Conservation (phyloP, 2,888 invertebrate species). For the Idaea straminata region DNA sequence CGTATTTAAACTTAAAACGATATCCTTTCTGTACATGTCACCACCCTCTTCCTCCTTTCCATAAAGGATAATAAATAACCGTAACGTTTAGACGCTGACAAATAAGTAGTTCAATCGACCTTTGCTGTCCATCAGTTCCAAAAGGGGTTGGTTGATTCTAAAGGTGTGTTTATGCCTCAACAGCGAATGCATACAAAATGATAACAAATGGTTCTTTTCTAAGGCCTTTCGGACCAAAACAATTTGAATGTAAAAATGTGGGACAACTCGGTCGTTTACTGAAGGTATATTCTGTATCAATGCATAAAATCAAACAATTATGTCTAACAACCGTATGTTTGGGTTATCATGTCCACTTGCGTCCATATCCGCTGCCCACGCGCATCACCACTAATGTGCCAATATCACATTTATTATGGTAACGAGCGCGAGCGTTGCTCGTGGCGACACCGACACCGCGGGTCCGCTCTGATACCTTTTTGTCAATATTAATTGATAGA, state of each 20-base stretch:
- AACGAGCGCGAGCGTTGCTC: background rate
- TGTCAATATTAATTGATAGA: background rate
- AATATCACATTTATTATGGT: constrained; percentile 11
- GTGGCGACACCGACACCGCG: constrained; percentile 5
- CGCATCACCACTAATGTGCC: constrained; percentile 12
- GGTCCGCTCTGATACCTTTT: background rate
- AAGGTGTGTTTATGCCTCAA: background rate
- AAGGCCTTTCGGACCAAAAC: no score
- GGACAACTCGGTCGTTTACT: no score
- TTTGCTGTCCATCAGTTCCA: background rate
- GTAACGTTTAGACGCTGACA: background rate
- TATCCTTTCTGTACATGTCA: background rate
- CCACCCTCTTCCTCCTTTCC: background rate
- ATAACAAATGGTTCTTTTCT: no score
- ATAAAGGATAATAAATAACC: background rate
- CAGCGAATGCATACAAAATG: background rate
- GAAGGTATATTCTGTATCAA: background rate
- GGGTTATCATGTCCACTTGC: background rate
- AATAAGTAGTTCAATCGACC: background rate
- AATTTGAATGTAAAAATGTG: no score
- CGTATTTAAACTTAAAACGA: background rate
- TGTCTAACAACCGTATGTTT: background rate
- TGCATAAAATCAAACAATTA: background rate
- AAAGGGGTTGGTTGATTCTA: background rate
- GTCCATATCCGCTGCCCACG: constrained; percentile 24